Percentiles rank a stretch among this genome's conserved stretches.
These are phyloP conservation scores for Gulo gulo DNA, from an alignment of 2,113 vertebrate genomes.

Conservation along the genomic window DNA sequence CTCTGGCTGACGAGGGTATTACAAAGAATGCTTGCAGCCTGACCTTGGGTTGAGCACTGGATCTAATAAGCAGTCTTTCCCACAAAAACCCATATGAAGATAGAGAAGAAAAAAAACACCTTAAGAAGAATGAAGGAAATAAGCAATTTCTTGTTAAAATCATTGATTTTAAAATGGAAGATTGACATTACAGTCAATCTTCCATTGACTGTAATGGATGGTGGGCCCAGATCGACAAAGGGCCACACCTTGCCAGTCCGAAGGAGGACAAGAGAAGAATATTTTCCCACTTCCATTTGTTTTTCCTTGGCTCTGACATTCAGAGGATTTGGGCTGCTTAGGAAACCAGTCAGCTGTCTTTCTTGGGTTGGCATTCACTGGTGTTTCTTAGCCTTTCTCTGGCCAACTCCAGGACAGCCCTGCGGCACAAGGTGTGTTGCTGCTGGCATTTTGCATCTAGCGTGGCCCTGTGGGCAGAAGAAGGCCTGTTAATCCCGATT, in stretches of 20 bases:
- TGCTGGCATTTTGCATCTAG: neutral
- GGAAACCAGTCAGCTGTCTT: neutral
- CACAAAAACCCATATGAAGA: neutral
- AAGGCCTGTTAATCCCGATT: neutral
- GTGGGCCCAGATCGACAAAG: neutral
- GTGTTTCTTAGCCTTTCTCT: neutral
- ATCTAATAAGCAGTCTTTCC: neutral
- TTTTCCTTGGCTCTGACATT: neutral
- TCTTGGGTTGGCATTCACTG: neutral
- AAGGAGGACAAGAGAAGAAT: neutral
- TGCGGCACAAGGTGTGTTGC: no score
- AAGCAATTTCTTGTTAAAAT: neutral
- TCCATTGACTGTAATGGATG: neutral
- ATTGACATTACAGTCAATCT: no score
- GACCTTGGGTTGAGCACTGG: neutral
- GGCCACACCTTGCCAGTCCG: neutral
- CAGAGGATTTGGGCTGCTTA: neutral
- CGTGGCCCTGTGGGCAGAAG: neutral
- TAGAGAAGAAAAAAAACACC: neutral
- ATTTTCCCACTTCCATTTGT: neutral
- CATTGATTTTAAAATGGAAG: no score
- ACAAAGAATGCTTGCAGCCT: neutral
- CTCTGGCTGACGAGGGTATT: neutral
- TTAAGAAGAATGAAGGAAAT: neutral
- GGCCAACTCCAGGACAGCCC: neutral